These are phyloP conservation scores for Catajapyx aquilonaris DNA, from an alignment of 1,140 invertebrate genomes.

Conservation along the genomic window DNA sequence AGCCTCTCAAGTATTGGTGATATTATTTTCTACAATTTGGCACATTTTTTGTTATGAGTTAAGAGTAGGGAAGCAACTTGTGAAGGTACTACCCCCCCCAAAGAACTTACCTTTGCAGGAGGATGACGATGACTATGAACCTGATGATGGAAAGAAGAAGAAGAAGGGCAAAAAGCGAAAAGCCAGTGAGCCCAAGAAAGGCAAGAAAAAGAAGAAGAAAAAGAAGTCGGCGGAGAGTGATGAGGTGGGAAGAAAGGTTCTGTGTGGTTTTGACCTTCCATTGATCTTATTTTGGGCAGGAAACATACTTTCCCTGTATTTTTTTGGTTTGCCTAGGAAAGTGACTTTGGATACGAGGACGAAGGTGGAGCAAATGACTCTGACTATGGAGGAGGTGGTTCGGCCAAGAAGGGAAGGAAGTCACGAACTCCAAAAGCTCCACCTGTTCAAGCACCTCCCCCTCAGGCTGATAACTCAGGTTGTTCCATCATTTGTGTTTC, in stretches of 20 bases:
- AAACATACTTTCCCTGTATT: constrained; percentile 7
- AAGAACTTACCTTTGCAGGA: constrained; percentile 28
- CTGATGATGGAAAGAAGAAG: constrained; percentile 50
- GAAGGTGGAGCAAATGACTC: constrained; percentile 40
- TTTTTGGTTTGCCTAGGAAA: constrained; percentile 32
- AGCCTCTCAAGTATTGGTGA: constrained; percentile 2
- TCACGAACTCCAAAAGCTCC: constrained; percentile 4
- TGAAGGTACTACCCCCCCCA: constrained; percentile 4
- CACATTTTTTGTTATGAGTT: neutral
- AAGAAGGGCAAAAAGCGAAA: constrained; percentile 83
- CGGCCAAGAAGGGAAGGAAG: constrained; percentile 14
- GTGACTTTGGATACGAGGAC: constrained; percentile 47
- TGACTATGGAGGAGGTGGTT: constrained; percentile 34
- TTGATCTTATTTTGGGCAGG: neutral
- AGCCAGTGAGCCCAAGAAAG: constrained; percentile 69
- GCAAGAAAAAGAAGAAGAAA: constrained; percentile 82
- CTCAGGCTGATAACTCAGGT: neutral
- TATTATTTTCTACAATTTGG: neutral
- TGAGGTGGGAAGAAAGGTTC: constrained; percentile 33
- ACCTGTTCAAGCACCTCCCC: constrained; percentile 4
- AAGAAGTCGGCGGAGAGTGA: constrained; percentile 68
- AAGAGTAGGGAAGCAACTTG: neutral
- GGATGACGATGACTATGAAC: constrained; percentile 68
- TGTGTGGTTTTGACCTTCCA: constrained; percentile 4
- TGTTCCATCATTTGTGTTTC: too few species aligned